A percentile compares a stretch with the other conserved stretches of the same genome.
phyloP scores from a whole-genome alignment of 2,888 invertebrate species.

The Actias luna region DNA sequence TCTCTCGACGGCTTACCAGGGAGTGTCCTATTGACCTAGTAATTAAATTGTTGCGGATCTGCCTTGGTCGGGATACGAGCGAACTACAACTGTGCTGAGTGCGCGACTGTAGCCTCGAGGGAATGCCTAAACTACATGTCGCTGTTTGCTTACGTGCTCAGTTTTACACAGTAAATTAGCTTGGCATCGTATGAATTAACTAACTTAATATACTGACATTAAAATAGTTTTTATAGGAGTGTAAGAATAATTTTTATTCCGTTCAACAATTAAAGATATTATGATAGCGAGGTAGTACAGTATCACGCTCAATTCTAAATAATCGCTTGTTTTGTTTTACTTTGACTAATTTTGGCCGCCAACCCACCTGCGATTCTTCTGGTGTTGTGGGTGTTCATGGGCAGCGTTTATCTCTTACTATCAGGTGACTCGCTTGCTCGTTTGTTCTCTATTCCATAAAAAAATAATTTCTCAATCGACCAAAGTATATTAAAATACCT shows the following conservation, averaged over 20 bases:
- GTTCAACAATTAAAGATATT: not conserved
- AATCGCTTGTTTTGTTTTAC: not conserved
- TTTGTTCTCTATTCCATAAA: no score
- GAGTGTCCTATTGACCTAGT: conserved; percentile 11
- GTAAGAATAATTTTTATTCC: not conserved
- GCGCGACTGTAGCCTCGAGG: not conserved
- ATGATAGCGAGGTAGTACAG: not conserved
- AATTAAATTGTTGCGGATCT: conserved; percentile 10
- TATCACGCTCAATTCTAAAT: not conserved
- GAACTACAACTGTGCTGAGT: not conserved
- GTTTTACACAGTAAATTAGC: conserved; percentile 34
- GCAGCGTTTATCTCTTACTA: no score
- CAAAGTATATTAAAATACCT: no score
- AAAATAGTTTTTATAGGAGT: not conserved
- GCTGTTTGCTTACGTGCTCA: conserved; percentile 17
- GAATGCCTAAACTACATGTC: conserved; percentile 7
- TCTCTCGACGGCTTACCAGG: conserved; percentile 5
- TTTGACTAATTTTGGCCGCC: no score
- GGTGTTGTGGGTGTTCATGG: no score
- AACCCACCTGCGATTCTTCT: no score
- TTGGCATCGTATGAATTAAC: conserved; percentile 14
- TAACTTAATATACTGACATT: not conserved
- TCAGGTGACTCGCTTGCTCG: no score
- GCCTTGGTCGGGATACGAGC: conserved; percentile 4
- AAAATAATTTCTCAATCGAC: no score